Base-by-base conservation (phyloP, 2,888 invertebrate species). In the Callyntrura guangdongensis region DNA sequence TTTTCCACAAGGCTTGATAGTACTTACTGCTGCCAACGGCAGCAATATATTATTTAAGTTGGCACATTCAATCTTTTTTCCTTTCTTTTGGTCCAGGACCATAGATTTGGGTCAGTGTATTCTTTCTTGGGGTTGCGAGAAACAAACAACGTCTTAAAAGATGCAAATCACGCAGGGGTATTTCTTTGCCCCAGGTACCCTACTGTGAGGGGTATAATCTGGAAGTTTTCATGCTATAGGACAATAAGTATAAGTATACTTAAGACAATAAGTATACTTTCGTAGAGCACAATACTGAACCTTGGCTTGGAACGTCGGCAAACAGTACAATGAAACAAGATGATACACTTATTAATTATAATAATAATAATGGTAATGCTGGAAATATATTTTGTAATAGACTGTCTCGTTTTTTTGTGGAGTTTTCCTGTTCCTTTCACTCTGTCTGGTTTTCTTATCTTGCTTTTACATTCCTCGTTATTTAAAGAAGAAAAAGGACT, bases 61-160 rank as follows among this genome's bases (percentile, higher is more conserved):
- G 69, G 20, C 49, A 74, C 22, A 74, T 74, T 49, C 22, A 22
- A 74, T 74, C 47, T 36, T 36, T n/a, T 69, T 14, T 27, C 14
- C 11, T 12, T 20, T 4, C 20, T 36, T 72, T 74, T 36, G 36
- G 22, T 49, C 20, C 22, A 9, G 11, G 3, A 12, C 6, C 12
- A 1, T 49, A 49, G n/a, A 12, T 74, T 49, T 17, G n/a, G 83
- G 69, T 83, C 53, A 67, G 45, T 17, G 8, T 8, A 56, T 74
- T 72, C 72, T 74, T 85, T 74, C 59, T 74, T 59, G 69, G 45
- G 85, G 59, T 59, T 45, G 45, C 59, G 17, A 56, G 36, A 36
- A 85, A 8, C 11, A 12, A 1, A 45, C 0, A 1, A 45, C 0
- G 17, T 0, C 9, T 14, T 36, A 69, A 27, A 36, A 36, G 6